phyloP scores from a whole-genome alignment of 1,140 invertebrate species.

The Nomia melanderi region DNA sequence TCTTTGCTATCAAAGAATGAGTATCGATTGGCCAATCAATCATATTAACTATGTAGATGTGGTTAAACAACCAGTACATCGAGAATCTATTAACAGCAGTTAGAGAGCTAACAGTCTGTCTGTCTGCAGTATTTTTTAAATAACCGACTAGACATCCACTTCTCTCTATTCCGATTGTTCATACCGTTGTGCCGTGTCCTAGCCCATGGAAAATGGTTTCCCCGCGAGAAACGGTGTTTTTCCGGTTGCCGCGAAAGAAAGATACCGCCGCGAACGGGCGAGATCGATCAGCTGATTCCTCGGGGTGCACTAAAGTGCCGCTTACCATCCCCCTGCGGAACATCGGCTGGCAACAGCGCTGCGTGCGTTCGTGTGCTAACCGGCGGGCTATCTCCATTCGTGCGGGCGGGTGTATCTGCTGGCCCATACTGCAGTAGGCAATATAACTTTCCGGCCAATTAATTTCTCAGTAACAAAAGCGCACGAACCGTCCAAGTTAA shows the following conservation, averaged over 20 bases:
- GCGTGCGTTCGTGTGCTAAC: neutral
- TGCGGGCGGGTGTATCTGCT: slow-evolving; percentile 3
- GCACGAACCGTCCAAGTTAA: slow-evolving; percentile 57
- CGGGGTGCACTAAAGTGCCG: slow-evolving; percentile 58
- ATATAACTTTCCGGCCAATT: slow-evolving; percentile 68
- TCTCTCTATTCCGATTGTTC: neutral
- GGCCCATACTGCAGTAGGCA: slow-evolving; percentile 37
- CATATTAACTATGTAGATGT: too few species aligned
- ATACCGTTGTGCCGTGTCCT: neutral
- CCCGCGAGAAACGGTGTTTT: neutral
- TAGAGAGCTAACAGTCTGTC: neutral
- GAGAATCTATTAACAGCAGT: too few species aligned
- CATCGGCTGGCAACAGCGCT: too few species aligned
- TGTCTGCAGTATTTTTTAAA: neutral
- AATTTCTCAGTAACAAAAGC: slow-evolving; percentile 64
- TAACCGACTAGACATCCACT: slow-evolving; percentile 3
- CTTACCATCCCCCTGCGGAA: slow-evolving; percentile 8
- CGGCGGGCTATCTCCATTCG: neutral
- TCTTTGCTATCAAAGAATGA: too few species aligned
- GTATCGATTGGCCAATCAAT: too few species aligned
- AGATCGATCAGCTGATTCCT: slow-evolving; percentile 66
- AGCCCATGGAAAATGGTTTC: too few species aligned
- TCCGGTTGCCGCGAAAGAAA: slow-evolving; percentile 15
- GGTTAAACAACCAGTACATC: too few species aligned
- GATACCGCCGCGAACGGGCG: slow-evolving; percentile 32